Evolutionary conservation across 2,113 vertebrate species (phyloP).

Genomic region (Athene noctua): DNA sequence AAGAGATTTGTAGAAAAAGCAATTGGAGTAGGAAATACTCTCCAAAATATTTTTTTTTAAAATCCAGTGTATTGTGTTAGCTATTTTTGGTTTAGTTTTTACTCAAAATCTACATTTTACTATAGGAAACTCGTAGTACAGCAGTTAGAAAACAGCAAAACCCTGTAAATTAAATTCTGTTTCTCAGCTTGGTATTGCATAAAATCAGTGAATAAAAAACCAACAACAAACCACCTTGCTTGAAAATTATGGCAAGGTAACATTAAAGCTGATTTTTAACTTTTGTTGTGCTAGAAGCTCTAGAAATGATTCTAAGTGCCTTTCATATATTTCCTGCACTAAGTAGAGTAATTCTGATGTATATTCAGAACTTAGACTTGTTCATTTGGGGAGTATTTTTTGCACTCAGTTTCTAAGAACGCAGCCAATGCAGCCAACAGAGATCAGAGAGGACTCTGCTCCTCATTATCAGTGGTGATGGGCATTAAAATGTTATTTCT

Average conservation of each 20-base stretch:
- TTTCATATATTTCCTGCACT: background rate
- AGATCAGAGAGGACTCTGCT: background rate
- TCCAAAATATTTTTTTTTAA: background rate
- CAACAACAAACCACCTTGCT: background rate
- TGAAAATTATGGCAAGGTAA: background rate
- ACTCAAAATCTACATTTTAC: background rate
- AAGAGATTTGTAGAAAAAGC: background rate
- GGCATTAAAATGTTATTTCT: background rate
- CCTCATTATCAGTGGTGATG: background rate
- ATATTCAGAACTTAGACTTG: background rate
- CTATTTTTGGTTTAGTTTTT: background rate
- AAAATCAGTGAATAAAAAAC: background rate
- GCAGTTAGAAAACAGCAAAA: background rate
- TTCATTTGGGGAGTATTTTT: background rate
- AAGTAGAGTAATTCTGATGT: background rate
- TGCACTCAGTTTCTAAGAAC: background rate
- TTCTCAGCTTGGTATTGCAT: background rate
- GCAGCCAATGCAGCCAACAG: background rate
- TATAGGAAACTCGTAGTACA: background rate
- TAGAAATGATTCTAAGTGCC: background rate
- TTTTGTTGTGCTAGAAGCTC: background rate
- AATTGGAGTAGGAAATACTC: background rate
- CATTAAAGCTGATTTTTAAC: background rate
- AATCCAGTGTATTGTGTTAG: background rate
- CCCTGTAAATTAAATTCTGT: background rate